Evolutionary conservation across 2,113 vertebrate genomes (phyloP).

Genomic region (Felis catus): DNA sequence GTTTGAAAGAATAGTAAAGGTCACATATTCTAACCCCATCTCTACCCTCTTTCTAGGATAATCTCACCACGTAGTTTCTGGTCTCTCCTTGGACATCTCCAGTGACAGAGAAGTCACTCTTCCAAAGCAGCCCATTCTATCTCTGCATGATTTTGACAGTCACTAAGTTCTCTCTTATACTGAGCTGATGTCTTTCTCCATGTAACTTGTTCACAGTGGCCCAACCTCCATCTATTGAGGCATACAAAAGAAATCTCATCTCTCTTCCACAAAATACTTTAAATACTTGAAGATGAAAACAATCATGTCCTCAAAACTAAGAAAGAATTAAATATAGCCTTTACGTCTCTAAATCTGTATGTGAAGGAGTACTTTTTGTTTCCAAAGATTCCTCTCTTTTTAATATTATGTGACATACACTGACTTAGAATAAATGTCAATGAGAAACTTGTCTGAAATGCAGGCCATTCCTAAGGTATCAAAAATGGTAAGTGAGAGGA

Average conservation of each 20-base stretch:
- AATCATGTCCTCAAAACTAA: background rate
- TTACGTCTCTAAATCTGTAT: background rate
- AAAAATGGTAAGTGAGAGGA: background rate
- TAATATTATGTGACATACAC: background rate
- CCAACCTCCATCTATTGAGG: background rate
- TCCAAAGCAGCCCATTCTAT: background rate
- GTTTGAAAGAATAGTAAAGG: background rate
- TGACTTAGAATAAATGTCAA: background rate
- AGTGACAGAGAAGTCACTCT: background rate
- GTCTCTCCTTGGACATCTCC: background rate
- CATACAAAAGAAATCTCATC: background rate
- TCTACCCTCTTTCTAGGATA: background rate
- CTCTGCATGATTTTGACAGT: background rate
- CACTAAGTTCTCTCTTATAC: background rate
- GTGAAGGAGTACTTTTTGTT: background rate
- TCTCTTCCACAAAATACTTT: slow-evolving; percentile 16
- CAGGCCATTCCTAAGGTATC: background rate
- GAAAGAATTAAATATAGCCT: background rate
- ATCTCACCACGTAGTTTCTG: background rate
- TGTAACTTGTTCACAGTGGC: background rate
- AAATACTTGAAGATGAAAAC: background rate
- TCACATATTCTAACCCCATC: background rate
- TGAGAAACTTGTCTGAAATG: background rate
- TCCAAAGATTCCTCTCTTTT: background rate
- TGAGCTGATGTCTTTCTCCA: background rate